Conservation (phyloP, 2,113 vertebrate genomes). For the Candoia aspera region DNA sequence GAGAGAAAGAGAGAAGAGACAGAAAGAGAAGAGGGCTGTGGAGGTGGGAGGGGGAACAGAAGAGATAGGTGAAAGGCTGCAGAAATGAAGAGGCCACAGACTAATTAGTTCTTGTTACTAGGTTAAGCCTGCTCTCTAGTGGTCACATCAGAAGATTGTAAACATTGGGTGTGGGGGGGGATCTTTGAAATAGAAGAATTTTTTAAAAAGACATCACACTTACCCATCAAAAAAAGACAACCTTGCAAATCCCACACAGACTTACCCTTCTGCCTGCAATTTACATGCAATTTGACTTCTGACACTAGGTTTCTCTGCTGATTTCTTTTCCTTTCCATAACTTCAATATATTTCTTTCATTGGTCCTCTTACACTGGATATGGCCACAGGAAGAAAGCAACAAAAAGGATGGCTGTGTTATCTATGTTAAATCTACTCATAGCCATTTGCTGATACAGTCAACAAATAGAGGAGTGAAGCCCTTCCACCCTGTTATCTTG, state of each 20-base stretch:
- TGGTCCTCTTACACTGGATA: not conserved
- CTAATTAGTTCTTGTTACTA: constrained; percentile 63
- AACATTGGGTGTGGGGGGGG: not conserved
- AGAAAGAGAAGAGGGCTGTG: constrained; percentile 7
- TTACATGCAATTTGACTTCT: not conserved
- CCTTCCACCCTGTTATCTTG: rapidly evolving
- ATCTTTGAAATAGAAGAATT: not conserved
- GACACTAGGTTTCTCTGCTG: not conserved
- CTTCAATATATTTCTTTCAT: not conserved
- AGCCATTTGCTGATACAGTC: not conserved
- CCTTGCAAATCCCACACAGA: rapidly evolving
- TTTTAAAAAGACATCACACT: not conserved
- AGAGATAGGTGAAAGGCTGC: not conserved
- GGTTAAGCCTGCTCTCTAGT: constrained; percentile 75
- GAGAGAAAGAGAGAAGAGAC: not conserved
- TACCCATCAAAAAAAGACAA: not conserved
- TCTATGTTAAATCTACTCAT: constrained; percentile 11
- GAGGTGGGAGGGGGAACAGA: constrained; percentile 30
- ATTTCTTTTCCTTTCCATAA: not conserved
- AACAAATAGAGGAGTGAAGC: not conserved
- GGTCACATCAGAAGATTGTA: constrained; percentile 54
- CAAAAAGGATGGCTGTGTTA: not conserved
- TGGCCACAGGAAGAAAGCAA: not conserved
- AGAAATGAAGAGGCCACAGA: constrained; percentile 56
- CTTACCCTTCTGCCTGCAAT: constrained; percentile 10